Base-by-base conservation (phyloP, 2,888 invertebrate species). In the Pollenia angustigena region DNA sequence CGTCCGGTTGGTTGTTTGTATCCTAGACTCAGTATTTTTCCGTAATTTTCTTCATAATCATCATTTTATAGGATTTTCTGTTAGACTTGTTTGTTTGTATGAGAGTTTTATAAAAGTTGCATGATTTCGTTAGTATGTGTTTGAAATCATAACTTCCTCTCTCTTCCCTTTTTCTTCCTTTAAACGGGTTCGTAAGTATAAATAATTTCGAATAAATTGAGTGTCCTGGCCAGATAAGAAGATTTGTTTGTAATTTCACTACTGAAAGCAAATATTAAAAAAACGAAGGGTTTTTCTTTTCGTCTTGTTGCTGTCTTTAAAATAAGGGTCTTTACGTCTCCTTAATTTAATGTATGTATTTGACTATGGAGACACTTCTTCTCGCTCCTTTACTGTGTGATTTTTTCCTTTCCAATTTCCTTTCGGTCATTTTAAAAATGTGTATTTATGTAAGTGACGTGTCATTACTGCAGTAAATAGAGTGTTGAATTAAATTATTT, bases 171-270 rank as follows among this genome's bases (percentile, higher is more conserved):
- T 6, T 32, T 32, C 32, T 32, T 32, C 32, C 32, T 32, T 32
- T 71, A n/a, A 6, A 18, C 18, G 54, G 12, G 23, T 14, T 6
- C 12, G 40, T 32, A 18, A 58, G 42, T 74, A 6, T 64, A 18
- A 23, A n/a, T 50, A n/a, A n/a, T 8, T n/a, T 56, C 23, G 23
- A 44, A 40, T 50, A 69, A 68, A 56, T 74, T 68, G 54, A 69
- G 79, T 82, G 82, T 75, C 74, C 46, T 82, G 78, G 56, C 79
- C 68, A 62, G 79, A 78, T 85, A 85, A 85, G 78, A 82, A 74
- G 74, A 75, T 75, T 82, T 79, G 56, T 64, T 82, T 32, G 78
- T 58, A 60, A 69, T 68, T 74, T 75, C 6, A 42, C 56, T 81
- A 40, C 58, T 74, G 23, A 62, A 54, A 56, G 76, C 16, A 50